Evolutionary conservation across 2,888 invertebrate genomes (phyloP), one percentile per base, ranked within the genome.

Genomic region (Drosophila multiciliata): DNA sequence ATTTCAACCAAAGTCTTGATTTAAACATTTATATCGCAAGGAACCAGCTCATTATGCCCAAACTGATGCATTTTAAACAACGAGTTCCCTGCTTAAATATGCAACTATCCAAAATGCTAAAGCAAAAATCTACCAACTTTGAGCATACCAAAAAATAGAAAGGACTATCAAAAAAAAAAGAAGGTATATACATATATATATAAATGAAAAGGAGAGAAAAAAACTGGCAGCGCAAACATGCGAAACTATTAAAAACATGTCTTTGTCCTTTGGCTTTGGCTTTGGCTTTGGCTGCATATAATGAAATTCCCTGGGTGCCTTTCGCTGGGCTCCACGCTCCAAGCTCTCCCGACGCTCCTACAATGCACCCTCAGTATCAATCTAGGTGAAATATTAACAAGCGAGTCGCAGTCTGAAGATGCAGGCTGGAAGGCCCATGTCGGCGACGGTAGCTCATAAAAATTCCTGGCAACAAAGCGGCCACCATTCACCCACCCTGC

Each of bases 361-460:
- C 52, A 40, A 52, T 63, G 36, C 53, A 40, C 55, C 74, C 68
- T 55, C 75, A 70, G 83, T 88, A 90, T 91, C 85, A 91, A 88
- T 87, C 91, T 87, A 87, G 83, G 82, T 89, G 79, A 89, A 88
- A 88, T 87, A 90, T 87, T 87, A 90, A 82, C 78, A 87, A 87
- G 81, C 83, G 65, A 76, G 82, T 66, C 77, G 59, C 57, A 40
- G 71, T 74, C 77, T 75, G 67, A 65, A 75, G 78, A 78, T 73
- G 40, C 71, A 63, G 61, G 86, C 73, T 69, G 58, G 83, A 78
- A 68, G 70, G 77, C 80, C 71, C 72, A 63, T 57, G 64, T 57
- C 62, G 60, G 55, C 80, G 82, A 75, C 76, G 81, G 75, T 83
- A 90, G 90, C 90, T 90, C 91, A 91, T 91, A 90, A 91, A 91